Evolutionary conservation across 1,140 invertebrate genomes (phyloP).

Genomic region (Monochamus saltuarius): DNA sequence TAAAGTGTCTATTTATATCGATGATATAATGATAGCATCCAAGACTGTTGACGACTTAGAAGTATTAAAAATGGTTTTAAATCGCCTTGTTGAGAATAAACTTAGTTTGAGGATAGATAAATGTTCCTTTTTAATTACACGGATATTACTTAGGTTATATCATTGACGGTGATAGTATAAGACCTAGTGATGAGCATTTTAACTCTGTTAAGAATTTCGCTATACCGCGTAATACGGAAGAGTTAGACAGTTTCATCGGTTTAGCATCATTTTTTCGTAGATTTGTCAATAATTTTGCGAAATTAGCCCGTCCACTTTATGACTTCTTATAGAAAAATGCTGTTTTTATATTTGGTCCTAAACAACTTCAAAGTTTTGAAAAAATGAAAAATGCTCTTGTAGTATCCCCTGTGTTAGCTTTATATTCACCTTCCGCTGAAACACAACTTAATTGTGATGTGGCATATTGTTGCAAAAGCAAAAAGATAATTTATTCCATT

Average conservation of each 20-base stretch:
- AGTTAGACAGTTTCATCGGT: constrained; percentile 23
- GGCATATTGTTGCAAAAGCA: constrained; percentile 23
- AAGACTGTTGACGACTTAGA: too few relatives aligned
- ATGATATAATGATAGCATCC: constrained; percentile 31
- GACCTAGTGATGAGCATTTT: background rate
- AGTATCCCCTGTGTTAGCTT: constrained; percentile 8
- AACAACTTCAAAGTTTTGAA: too few relatives aligned
- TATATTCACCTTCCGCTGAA: constrained; percentile 18
- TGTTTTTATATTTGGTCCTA: background rate
- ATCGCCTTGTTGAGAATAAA: too few relatives aligned
- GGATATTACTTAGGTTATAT: constrained; percentile 22
- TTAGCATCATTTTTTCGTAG: constrained; percentile 28
- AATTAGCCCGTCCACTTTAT: constrained; percentile 25
- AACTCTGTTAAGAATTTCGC: background rate
- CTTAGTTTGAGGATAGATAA: constrained; percentile 13
- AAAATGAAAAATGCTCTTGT: constrained; percentile 6
- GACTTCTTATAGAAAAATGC: constrained; percentile 25
- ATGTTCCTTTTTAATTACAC: constrained; percentile 18
- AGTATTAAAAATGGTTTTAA: too few relatives aligned
- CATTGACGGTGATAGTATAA: constrained; percentile 6
- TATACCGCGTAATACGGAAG: constrained; percentile 7
- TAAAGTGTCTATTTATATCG: constrained; percentile 30
- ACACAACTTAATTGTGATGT: constrained; percentile 28
- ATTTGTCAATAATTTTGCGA: constrained; percentile 27
- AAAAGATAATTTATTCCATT: constrained; percentile 31